These are phyloP conservation scores for Indicator maculatus DNA, from an alignment of 2,113 vertebrate species.

Conservation along the genomic window DNA sequence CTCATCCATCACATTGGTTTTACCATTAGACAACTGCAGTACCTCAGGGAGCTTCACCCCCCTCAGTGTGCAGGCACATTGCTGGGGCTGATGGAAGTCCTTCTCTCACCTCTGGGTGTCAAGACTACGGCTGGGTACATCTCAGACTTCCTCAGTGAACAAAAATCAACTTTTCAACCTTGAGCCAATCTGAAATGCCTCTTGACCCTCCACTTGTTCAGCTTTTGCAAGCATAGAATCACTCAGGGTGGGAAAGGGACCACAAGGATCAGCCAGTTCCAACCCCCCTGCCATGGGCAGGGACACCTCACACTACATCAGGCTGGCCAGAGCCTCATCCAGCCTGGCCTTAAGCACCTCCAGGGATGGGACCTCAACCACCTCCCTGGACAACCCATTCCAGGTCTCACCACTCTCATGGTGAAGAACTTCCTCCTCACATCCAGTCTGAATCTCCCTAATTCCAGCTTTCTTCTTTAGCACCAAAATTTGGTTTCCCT, in stretches of 20 bases:
- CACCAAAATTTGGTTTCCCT: neutral
- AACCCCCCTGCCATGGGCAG: too few relatives aligned
- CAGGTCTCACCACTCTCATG: too few relatives aligned
- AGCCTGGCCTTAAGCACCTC: too few relatives aligned
- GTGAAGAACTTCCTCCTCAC: too few relatives aligned
- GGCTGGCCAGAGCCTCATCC: too few relatives aligned
- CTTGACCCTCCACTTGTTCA: neutral
- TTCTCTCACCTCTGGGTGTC: accelerated
- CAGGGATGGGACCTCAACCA: too few relatives aligned
- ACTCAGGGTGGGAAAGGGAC: too few relatives aligned
- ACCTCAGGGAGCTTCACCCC: neutral
- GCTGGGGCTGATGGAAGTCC: neutral
- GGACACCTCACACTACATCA: too few relatives aligned
- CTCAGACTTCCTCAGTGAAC: neutral
- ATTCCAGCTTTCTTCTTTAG: neutral
- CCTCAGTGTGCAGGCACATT: neutral
- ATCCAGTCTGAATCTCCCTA: too few relatives aligned
- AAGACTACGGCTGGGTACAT: neutral
- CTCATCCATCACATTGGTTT: neutral
- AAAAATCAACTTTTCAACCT: neutral
- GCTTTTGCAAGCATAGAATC: neutral
- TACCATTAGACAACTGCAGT: neutral
- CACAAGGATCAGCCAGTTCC: too few relatives aligned
- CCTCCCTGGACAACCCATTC: too few relatives aligned
- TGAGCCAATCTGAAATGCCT: neutral